Conservation (phyloP, 2,888 invertebrate species). For the Amphipoea oculea region DNA sequence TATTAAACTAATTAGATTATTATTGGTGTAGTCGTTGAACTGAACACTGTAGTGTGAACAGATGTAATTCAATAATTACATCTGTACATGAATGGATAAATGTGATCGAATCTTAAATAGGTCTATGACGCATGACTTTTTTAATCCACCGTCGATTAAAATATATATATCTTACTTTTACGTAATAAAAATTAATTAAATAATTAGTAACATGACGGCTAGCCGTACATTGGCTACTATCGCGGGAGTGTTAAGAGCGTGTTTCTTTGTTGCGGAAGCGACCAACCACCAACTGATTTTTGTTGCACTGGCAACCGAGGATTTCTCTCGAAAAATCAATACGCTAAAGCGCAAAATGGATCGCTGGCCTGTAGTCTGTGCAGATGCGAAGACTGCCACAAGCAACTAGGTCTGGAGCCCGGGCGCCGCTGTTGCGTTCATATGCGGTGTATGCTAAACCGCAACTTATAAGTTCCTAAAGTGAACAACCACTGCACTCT, state of each 20-base stretch:
- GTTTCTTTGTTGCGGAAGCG: not conserved
- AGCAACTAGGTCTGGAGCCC: not conserved
- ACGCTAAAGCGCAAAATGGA: not conserved
- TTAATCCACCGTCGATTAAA: not conserved
- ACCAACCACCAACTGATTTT: not conserved
- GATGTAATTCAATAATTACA: not conserved
- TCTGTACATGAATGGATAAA: not conserved
- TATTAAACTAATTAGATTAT: slow-evolving; percentile 6
- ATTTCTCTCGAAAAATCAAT: not conserved
- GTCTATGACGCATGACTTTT: not conserved
- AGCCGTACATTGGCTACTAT: not conserved
- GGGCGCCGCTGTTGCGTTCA: not conserved
- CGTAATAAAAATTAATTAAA: not conserved
- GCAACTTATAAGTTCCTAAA: not conserved
- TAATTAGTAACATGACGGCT: not conserved
- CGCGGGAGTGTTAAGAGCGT: not conserved
- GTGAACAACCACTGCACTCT: not conserved
- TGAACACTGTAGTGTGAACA: not conserved
- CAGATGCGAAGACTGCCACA: not conserved
- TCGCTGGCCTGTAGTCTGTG: not conserved
- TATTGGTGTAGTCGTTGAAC: not conserved
- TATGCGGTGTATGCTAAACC: not conserved
- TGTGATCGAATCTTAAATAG: not conserved
- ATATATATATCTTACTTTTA: not conserved
- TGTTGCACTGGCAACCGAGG: too few species aligned